A percentile compares a stretch with the other conserved stretches of the same genome.
Conservation (phyloP, 2,888 invertebrate species). For the Coelogynopora nodosa region DNA sequence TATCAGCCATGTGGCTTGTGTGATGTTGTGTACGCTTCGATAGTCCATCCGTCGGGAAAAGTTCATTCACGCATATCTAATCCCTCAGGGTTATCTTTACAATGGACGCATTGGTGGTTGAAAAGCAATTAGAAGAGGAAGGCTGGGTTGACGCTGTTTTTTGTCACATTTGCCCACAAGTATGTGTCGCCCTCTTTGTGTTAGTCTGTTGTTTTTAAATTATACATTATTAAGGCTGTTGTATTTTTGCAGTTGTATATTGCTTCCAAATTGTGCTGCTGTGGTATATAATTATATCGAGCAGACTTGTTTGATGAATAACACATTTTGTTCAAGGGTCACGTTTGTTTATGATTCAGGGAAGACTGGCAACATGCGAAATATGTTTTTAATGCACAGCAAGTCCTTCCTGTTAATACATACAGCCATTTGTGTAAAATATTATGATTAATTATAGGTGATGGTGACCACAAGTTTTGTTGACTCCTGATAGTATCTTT, state of each 20-base stretch:
- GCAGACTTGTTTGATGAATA: neutral
- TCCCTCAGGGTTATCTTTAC: neutral
- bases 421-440: neutral
- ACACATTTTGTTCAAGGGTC: neutral
- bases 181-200: neutral
- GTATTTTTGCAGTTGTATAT: no score
- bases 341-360: neutral
- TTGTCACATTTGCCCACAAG: no score
- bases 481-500: neutral
- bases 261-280: no score
- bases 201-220: no score
- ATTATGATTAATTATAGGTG: neutral
- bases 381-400: neutral
- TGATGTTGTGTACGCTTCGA: neutral
- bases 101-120: neutral
- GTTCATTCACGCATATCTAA: neutral
- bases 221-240: no score
- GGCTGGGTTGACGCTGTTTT: no score
- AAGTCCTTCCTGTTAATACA: neutral
- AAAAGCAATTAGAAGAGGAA: no score
- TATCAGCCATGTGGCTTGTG: neutral
- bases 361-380: no score
- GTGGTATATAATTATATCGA: no score
- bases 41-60: neutral
- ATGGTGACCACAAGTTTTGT: neutral